phyloP scores from a whole-genome alignment of 2,113 vertebrate genomes.

The Parotia lawesii region DNA sequence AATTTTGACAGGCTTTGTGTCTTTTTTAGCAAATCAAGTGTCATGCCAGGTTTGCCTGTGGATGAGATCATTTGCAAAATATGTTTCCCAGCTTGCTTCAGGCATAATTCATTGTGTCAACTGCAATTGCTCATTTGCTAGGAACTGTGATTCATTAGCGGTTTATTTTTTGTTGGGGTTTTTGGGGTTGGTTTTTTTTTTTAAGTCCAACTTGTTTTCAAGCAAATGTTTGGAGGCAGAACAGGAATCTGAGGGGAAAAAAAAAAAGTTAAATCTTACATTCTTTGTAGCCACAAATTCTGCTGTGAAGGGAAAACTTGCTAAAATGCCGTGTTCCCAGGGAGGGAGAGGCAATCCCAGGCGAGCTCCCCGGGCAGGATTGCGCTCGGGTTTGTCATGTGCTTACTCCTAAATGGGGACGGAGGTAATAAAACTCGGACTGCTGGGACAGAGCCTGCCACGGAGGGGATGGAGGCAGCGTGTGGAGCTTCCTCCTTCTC shows the following conservation, averaged over 20 bases:
- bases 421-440: constrained; percentile 7
- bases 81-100: constrained; percentile 60
- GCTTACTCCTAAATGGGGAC: constrained; percentile 12
- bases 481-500: not conserved
- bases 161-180: not conserved
- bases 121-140: constrained; percentile 52
- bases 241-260: not conserved
- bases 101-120: constrained; percentile 56
- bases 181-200: not conserved
- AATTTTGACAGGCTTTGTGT: constrained; percentile 58
- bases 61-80: constrained; percentile 71
- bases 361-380: not conserved
- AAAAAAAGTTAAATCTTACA: not conserved
- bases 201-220: constrained; percentile 10
- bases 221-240: constrained; percentile 31
- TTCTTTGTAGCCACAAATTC: not conserved
- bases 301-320: not conserved
- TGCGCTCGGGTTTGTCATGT: not conserved
- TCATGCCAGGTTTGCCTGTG: constrained; percentile 62
- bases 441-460: not conserved
- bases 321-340: not conserved
- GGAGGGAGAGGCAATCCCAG: not conserved
- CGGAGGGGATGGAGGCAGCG: not conserved
- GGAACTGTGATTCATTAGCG: constrained; percentile 46
- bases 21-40: constrained; percentile 61